These are phyloP conservation scores for Reticulitermes speratus DNA, from an alignment of 1,140 invertebrate genomes.

Conservation along the genomic window DNA sequence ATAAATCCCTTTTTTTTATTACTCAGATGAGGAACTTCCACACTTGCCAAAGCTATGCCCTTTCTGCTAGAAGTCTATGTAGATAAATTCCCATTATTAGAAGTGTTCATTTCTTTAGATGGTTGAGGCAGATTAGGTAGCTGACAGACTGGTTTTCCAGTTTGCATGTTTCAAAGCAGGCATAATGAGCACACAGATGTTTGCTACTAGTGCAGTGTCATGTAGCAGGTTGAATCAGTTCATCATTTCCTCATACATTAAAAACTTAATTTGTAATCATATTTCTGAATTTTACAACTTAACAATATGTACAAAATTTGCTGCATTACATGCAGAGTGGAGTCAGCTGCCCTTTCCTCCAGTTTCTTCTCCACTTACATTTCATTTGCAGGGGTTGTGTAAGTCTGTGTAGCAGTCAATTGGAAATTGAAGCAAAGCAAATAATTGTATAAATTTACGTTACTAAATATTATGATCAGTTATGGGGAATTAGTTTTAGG, in stretches of 20 bases:
- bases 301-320: too few relatives aligned
- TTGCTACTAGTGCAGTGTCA: not conserved
- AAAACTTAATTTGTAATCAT: too few relatives aligned
- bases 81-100: not conserved
- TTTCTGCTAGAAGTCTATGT: not conserved
- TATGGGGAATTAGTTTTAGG: not conserved
- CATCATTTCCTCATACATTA: too few relatives aligned
- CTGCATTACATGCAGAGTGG: too few relatives aligned
- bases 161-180: not conserved
- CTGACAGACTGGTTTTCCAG: not conserved
- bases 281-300: too few relatives aligned
- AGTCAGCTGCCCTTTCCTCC: not conserved
- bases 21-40: not conserved
- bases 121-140: not conserved
- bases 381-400: not conserved
- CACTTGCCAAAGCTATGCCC: not conserved
- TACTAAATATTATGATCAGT: not conserved
- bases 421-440: not conserved
- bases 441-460: not conserved
- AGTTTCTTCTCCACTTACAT: not conserved
- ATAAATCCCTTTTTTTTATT: not conserved
- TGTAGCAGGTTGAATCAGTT: too few relatives aligned
- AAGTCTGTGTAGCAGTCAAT: not conserved
- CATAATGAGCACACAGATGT: not conserved
- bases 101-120: not conserved